phyloP scores from a whole-genome alignment of 53 echinoderm and acorn worm genomes.

The Pentamera pediparva region DNA sequence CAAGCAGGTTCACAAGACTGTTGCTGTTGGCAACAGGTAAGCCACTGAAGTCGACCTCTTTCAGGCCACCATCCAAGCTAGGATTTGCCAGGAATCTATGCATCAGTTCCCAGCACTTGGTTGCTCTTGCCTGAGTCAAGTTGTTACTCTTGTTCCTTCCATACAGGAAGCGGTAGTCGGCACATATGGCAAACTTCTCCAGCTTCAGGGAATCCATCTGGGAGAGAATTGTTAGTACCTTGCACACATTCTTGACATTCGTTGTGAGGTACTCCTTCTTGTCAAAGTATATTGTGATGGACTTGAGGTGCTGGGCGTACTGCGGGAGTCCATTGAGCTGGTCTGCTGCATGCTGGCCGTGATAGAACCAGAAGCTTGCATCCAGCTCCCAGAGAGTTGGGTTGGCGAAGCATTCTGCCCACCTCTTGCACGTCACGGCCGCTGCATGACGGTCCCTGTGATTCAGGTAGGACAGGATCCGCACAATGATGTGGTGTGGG shows the following conservation, averaged over 20 bases:
- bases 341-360: conserved; percentile 36
- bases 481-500: conserved; percentile 79
- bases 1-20: conserved; percentile 60
- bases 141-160: conserved; percentile 29
- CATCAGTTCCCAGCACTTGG: conserved; percentile 57
- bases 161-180: conserved; percentile 24
- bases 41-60: conserved; percentile 67
- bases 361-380: conserved; percentile 62
- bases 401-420: conserved; percentile 69
- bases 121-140: conserved; percentile 20
- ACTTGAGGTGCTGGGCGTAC: conserved; percentile 63
- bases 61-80: conserved; percentile 51
- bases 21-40: conserved; percentile 64
- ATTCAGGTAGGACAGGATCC: conserved; percentile 56
- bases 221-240: conserved; percentile 56
- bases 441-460: conserved; percentile 58
- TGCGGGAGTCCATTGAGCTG: conserved; percentile 71
- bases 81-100: conserved; percentile 70
- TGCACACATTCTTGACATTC: conserved; percentile 72
- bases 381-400: conserved; percentile 63
- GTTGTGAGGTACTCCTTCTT: conserved; percentile 46
- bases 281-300: conserved; percentile 58
- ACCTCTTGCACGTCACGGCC: conserved; percentile 58
- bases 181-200: conserved; percentile 31
- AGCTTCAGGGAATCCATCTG: conserved; percentile 25